phyloP scores from a whole-genome alignment of 2,888 invertebrate species.

The Agrenia bidenticulata region DNA sequence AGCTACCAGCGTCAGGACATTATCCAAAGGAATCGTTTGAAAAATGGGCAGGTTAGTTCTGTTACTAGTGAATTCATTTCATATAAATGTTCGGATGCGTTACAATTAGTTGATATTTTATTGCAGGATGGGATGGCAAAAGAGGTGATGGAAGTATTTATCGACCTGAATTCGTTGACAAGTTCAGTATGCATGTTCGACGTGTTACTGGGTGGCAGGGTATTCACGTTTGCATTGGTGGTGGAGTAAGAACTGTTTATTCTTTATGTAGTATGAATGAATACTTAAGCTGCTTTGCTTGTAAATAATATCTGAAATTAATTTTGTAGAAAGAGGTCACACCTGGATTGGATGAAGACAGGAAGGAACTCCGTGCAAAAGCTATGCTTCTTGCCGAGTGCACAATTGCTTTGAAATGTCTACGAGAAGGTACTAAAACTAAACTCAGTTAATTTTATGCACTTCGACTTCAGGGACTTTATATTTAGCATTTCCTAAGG shows the following conservation, averaged over 20 bases:
- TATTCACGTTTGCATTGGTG: constrained; percentile 96
- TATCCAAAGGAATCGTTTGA: constrained; percentile 88
- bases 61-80: not conserved
- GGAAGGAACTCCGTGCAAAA: constrained; percentile 94
- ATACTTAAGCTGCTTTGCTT: not conserved
- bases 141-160: constrained; percentile 85
- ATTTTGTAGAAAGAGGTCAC: constrained; percentile 29
- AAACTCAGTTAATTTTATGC: not conserved
- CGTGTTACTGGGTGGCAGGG: constrained; percentile 73
- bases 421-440: constrained; percentile 64
- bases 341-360: constrained; percentile 68
- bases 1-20: constrained; percentile 64
- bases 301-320: too few relatives aligned
- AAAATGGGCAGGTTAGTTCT: constrained; percentile 61
- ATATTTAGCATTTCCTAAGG: not conserved
- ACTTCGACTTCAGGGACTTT: not conserved
- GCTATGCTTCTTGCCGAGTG: constrained; percentile 93
- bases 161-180: constrained; percentile 76
- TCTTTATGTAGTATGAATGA: not conserved
- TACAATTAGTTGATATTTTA: not conserved
- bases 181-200: constrained; percentile 73
- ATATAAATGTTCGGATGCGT: not conserved
- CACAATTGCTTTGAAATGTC: constrained; percentile 80
- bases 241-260: constrained; percentile 72
- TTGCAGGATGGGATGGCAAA: constrained; percentile 33